These are phyloP conservation scores for Melitaea athalia DNA, from an alignment of 2,888 invertebrate species.

Conservation along the genomic window DNA sequence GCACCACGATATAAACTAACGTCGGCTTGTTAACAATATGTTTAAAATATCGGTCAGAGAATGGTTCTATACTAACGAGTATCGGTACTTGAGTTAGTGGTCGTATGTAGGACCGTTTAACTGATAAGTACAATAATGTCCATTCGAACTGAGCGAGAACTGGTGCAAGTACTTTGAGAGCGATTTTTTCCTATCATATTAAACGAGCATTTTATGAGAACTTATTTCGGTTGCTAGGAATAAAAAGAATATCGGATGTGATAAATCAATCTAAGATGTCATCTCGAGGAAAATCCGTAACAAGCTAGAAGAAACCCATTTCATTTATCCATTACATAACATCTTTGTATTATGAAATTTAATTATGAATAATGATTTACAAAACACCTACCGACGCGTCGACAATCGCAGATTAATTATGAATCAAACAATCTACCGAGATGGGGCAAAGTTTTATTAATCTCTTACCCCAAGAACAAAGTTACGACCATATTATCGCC, in stretches of 20 bases:
- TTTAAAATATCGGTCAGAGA: constrained; percentile 32
- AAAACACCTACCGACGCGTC: neutral
- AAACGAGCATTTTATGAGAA: neutral
- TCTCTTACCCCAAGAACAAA: neutral
- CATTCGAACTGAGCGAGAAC: neutral
- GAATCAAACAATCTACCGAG: constrained; percentile 6
- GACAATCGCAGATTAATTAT: constrained; percentile 14
- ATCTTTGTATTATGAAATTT: neutral
- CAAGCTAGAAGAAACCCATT: neutral
- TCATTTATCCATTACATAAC: neutral
- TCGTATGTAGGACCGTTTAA: constrained; percentile 6
- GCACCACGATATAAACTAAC: constrained; percentile 12
- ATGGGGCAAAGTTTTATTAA: constrained; percentile 10
- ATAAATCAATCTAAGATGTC: neutral
- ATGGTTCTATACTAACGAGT: constrained; percentile 15
- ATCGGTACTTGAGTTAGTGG: neutral
- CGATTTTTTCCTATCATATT: neutral
- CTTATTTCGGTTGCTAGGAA: too few species aligned
- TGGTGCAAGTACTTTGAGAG: neutral
- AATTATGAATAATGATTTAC: neutral
- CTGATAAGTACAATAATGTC: neutral
- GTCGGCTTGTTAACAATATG: constrained; percentile 21
- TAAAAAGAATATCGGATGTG: too few species aligned
- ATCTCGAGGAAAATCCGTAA: neutral
- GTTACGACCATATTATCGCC: neutral